Evolutionary conservation across 2,113 vertebrate species (phyloP).

Genomic region (Chinchilla lanigera): DNA sequence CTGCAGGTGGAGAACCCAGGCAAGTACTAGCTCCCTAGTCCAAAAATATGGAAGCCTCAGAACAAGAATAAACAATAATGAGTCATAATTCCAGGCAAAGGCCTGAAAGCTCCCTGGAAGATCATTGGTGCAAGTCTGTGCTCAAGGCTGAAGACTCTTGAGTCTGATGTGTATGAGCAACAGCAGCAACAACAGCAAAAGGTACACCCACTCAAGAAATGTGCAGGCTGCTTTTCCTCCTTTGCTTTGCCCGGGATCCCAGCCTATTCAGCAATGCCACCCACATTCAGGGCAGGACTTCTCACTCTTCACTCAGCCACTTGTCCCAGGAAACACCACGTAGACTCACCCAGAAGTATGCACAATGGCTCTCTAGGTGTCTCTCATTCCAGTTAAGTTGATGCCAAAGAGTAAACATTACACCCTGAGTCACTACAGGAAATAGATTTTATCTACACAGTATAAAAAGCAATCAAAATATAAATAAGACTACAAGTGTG

Average conservation of each 20-base stretch:
- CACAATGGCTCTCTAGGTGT: not conserved
- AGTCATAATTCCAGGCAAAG: not conserved
- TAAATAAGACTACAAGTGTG: not conserved
- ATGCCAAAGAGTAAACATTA: not conserved
- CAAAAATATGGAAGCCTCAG: not conserved
- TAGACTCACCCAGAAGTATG: too few species aligned
- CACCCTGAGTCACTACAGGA: not conserved
- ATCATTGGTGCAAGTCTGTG: not conserved
- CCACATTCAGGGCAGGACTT: not conserved
- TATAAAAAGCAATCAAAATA: not conserved
- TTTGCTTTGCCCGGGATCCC: not conserved
- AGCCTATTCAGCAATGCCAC: rapidly evolving
- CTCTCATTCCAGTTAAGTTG: not conserved
- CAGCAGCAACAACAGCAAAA: not conserved
- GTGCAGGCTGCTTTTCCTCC: not conserved
- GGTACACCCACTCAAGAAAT: not conserved
- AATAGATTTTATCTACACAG: not conserved
- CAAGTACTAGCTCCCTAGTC: not conserved
- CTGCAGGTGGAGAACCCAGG: too few species aligned
- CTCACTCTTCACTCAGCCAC: not conserved
- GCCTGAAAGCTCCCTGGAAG: too few species aligned
- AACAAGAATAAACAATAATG: not conserved
- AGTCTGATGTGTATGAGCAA: not conserved
- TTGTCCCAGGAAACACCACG: not conserved
- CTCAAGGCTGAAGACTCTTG: not conserved